Evolutionary conservation across 2,113 vertebrate genomes (phyloP).

Genomic region (Tetrao urogallus): DNA sequence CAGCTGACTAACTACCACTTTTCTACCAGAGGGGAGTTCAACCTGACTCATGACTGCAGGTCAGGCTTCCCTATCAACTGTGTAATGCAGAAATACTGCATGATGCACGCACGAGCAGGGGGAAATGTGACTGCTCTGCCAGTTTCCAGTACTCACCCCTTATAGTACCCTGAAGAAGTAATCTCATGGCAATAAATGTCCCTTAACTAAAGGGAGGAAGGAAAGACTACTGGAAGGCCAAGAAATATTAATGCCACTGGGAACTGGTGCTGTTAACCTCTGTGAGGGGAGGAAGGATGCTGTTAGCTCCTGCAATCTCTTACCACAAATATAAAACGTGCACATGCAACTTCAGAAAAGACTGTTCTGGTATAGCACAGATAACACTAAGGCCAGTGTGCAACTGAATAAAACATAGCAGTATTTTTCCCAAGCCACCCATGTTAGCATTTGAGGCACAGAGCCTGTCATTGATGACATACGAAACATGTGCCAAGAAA

Average conservation of each 20-base stretch:
- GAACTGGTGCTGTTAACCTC: fast-evolving
- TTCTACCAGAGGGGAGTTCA: not conserved
- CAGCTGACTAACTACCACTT: not conserved
- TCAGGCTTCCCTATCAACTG: not conserved
- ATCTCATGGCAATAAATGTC: not conserved
- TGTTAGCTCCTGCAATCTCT: not conserved
- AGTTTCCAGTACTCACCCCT: not conserved
- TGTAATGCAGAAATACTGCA: not conserved
- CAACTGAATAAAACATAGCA: not conserved
- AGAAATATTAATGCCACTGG: not conserved
- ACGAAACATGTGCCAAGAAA: not conserved
- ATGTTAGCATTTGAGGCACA: not conserved
- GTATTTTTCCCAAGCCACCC: not conserved
- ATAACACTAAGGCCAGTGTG: not conserved
- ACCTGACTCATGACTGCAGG: not conserved
- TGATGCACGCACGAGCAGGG: not conserved
- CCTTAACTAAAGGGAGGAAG: not conserved
- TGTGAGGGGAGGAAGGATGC: not conserved
- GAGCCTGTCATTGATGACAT: not conserved
- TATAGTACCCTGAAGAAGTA: not conserved
- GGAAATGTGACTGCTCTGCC: not conserved
- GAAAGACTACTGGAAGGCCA: not conserved
- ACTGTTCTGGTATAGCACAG: not conserved
- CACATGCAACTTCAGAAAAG: not conserved
- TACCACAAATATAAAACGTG: not conserved